Base-by-base conservation (phyloP, 2,888 invertebrate genomes). In the Megamerina dolium region DNA sequence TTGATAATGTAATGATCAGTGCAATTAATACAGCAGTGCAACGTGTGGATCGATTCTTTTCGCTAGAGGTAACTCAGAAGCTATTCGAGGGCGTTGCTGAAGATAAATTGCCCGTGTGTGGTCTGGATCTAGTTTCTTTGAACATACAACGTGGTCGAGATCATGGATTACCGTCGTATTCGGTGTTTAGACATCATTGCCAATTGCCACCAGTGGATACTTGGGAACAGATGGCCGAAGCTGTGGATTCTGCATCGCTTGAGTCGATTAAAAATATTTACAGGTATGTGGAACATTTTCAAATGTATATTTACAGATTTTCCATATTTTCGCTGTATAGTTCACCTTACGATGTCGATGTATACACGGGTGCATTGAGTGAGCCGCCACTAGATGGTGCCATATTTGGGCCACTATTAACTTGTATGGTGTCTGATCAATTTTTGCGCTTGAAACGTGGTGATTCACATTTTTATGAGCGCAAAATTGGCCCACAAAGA, bases 381-480 rank as follows among this genome's bases (percentile, higher is more conserved):
- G 94, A 95, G 63, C 76, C 77, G 9, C 87, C 87, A 0, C 60
- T 75, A 43, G 70, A 73, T 55, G 87, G 77, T 3, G 83, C 85
- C 2, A 78, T 91, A 16, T 77, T 93, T 38, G 93, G 93, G 0
- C 87, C 92, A 1, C 85, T 91, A 2, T 79, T 92, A 41, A 84
- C 82, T 14, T 94, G 93, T 60, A 74, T 94, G 48, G 75, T 94
- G 35, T 78, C 85, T 0, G 87, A 89, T 72, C 93, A 94, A 74
- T 94, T 93, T 73, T 68, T 82, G 14, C 73, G 89, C 36, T 66
- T 90, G 19, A 88, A 89, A 73, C 67, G 74, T 31, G 93, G 87
- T 0, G 94, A 94, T 71, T 75, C 91, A 35, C 88, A 81, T 73
- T 94, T 91, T 89, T 93, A 92, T 62, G 93, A 94, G 68, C 82